phyloP scores from a whole-genome alignment of 1,140 invertebrate species.

The Drosophila subpulchrella region DNA sequence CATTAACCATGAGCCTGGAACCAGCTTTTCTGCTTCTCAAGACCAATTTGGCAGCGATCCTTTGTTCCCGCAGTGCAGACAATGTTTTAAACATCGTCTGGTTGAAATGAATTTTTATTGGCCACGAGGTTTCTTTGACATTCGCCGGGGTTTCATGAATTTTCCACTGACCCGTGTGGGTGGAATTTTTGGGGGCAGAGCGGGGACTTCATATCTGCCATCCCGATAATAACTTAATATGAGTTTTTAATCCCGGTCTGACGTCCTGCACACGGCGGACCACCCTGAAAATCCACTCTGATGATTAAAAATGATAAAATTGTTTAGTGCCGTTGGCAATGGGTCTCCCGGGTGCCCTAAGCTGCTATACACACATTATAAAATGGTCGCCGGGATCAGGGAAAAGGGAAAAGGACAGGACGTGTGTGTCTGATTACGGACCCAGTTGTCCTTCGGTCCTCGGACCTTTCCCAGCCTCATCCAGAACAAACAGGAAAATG shows the following conservation, averaged over 20 bases:
- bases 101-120: constrained; percentile 77
- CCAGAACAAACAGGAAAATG: constrained; percentile 74
- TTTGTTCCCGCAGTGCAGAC: constrained; percentile 61
- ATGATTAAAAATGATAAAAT: constrained; percentile 84
- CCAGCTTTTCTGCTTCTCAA: constrained; percentile 15
- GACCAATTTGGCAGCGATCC: constrained; percentile 76
- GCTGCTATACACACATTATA: constrained; percentile 84
- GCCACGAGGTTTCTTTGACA: constrained; percentile 41
- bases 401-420: constrained; percentile 57
- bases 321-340: constrained; percentile 80
- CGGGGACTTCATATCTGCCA: constrained; percentile 20
- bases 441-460: constrained; percentile 19
- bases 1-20: constrained; percentile 73
- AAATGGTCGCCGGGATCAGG: constrained; percentile 82
- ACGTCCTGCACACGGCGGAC: constrained; percentile 31
- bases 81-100: constrained; percentile 71
- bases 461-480: constrained; percentile 15
- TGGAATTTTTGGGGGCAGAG: neutral
- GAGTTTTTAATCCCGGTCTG: constrained; percentile 78
- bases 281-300: constrained; percentile 70
- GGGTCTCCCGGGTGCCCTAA: constrained; percentile 75
- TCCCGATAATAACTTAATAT: constrained; percentile 84
- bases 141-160: constrained; percentile 46
- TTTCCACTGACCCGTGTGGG: constrained; percentile 21
- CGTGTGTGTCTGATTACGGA: constrained; percentile 61